Base-by-base conservation (phyloP, 2,797 vertebrate genomes). In the Melanotaenia trifasciata region DNA sequence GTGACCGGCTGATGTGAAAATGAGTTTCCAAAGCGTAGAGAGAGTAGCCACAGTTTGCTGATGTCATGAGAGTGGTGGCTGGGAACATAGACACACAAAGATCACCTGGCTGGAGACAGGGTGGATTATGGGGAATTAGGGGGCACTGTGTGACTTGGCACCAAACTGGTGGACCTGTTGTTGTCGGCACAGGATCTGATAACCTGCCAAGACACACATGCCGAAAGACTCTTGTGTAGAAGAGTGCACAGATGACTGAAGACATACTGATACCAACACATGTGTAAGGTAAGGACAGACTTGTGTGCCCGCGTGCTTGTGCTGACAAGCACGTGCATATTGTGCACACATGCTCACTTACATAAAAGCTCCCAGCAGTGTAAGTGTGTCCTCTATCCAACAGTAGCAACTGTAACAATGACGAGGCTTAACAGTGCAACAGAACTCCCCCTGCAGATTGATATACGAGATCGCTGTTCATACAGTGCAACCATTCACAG, bases 371-470 rank as follows among this genome's bases (percentile, higher is more conserved):
- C 78, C 60, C 67, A 70, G 72, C 58, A 61, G 38, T 56, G 50
- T 32, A 63, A 66, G 82, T 60, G 81, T 81, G 81, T 83, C 70
- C 64, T 78, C 38, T 14, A 66, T 86, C 70, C 87, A 70, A 90
- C 91, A 87, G 91, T 91, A 93, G 91, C 93, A 91, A 94, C 91
- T 92, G 91, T 91, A 93, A 93, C 91, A 92, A 93, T 92, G 91
- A 80, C 76, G 57, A 64, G 89, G 89, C 86, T 93, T 92, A 90
- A 67, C 35, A 5, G 68, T 73, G 79, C 88, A 90, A 87, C 83
- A 77, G 85, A 72, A 89, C 79, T 83, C 70, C 85, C 72, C 80
- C 70, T 74, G 84, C n/a, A 89, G 90, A 88, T 79, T 79, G 90
- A 90, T 85, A 92, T 68, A 82, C 1, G 83, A 90, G 83, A 86